phyloP scores from a whole-genome alignment of 2,888 invertebrate species.

The Aromia moschata region DNA sequence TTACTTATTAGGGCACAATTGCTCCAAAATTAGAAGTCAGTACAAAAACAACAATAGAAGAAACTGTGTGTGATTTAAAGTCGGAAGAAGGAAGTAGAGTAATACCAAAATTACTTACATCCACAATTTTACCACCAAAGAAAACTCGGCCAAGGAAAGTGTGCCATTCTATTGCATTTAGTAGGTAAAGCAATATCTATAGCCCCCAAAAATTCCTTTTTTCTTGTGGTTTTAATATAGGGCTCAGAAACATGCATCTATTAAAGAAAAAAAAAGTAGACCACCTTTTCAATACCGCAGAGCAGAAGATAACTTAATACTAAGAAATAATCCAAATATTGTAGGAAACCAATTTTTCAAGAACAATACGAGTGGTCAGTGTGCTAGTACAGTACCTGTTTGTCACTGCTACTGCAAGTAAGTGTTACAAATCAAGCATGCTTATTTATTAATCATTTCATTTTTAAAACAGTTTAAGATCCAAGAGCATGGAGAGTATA shows the following conservation, averaged over 20 bases:
- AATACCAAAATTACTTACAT: conserved; percentile 59
- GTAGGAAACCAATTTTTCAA: conserved; percentile 24
- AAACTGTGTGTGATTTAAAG: conserved; percentile 61
- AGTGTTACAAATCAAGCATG: neutral
- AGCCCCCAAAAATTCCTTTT: neutral
- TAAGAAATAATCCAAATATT: conserved; percentile 45
- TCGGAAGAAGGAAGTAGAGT: conserved; percentile 44
- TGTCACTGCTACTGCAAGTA: conserved; percentile 18
- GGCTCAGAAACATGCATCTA: conserved; percentile 26
- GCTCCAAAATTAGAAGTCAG: conserved; percentile 77
- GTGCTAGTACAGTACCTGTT: neutral
- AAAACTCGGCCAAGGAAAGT: conserved; percentile 44
- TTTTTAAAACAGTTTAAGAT: conserved; percentile 18
- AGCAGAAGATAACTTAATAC: conserved; percentile 47
- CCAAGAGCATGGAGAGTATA: conserved; percentile 22
- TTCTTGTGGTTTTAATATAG: conserved; percentile 7
- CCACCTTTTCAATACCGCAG: conserved; percentile 48
- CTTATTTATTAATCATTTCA: neutral
- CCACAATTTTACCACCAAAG: conserved; percentile 35
- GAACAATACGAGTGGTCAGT: neutral
- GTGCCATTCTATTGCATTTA: conserved; percentile 50
- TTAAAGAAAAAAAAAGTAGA: conserved; percentile 27
- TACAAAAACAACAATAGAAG: conserved; percentile 74
- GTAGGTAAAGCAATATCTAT: conserved; percentile 34
- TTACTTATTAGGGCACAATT: conserved; percentile 69